Base-by-base conservation (phyloP, 2,888 invertebrate species). In the Griposia aprilina region DNA sequence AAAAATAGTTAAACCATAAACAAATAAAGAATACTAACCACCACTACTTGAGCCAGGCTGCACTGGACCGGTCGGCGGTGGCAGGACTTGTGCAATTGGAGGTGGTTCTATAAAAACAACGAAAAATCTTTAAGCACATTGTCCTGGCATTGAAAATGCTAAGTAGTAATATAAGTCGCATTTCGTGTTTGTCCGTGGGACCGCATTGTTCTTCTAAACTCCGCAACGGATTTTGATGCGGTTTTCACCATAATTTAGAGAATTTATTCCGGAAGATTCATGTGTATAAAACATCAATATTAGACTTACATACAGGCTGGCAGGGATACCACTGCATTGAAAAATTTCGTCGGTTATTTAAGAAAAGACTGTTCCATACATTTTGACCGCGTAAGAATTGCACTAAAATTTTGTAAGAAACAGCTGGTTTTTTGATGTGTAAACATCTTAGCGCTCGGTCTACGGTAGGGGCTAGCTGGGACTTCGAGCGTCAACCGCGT, bases 11-110 rank as follows among this genome's bases (percentile, higher is more conserved):
- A 30, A 72, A 55, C 15, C 60, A 23, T n/a, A 66, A 69, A n/a
- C 13, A 76, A 57, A 52, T 62, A 65, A 63, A 62, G 8, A 65
- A 68, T 77, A 87, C 88, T 72, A 15, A 88, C 88, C 88, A 74
- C 81, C 71, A 57, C 75, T 74, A 72, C 87, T 86, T 15, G 84
- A 74, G 30, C 70, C 80, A 30, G 89, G 86, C 66, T 89, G 91
- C n/a, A 86, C 78, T 0, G 91, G 90, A 6, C 91, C 94, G 70
- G 91, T 91, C 15, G 89, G 88, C 41, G 91, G 89, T 2, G 82
- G 91, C 48, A 78, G 73, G 13, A 71, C 82, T 65, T 79, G 85
- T 68, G 70, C 63, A 76, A 80, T 74, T 41, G 73, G 77, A 70
- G 79, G 79, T 55, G 75, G 75, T 57, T 85, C 85, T 85, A n/a